Base-by-base conservation (phyloP, 2,888 invertebrate genomes). In the Cheilosia soror region DNA sequence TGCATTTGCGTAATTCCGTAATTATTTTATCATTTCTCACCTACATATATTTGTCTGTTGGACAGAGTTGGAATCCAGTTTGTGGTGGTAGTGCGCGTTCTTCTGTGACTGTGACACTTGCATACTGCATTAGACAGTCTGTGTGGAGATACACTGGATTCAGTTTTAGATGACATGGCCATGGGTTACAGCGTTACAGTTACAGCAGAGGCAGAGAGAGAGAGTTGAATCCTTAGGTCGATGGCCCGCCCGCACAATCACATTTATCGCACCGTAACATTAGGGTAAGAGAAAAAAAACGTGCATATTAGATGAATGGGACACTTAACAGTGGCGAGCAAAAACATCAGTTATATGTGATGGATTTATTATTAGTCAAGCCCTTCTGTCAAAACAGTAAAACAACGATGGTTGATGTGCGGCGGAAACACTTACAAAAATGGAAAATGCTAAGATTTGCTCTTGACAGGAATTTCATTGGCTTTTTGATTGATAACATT, bases 11-110 rank as follows among this genome's bases (percentile, higher is more conserved):
- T 83, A 78, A 78, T 78, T 83, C 51, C 51, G 73, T 83, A 83
- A 83, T 83, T 83, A 83, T 83, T 83, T 83, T 78, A 83, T 83
- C 83, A 83, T 83, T 83, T 73, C 83, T 77, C 72, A 78, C 72
- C 71, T 51, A 51, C 51, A 37, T 11, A 51, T 77, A 66, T 53
- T 82, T 65, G 75, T 53, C 65, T 81, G 76, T 69, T 33, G 53
- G 33, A 40, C 37, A 55, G 55, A 57, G 63, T 57, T 42, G 65
- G 47, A 33, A 37, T 72, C 65, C 37, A 20, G 11, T 29, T 47
- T 65, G 57, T 51, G 33, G 72, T 62, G 49, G 62, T 69, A 44
- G 49, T 15, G 63, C 47, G 42, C 62, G 37, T 49, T 44, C 63
- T 58, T 76, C 33, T 53, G 44, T 66, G 53, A 37, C 47, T 25